Evolutionary conservation across 2,113 vertebrate species (phyloP).

Genomic region (Lamprotornis superbus): DNA sequence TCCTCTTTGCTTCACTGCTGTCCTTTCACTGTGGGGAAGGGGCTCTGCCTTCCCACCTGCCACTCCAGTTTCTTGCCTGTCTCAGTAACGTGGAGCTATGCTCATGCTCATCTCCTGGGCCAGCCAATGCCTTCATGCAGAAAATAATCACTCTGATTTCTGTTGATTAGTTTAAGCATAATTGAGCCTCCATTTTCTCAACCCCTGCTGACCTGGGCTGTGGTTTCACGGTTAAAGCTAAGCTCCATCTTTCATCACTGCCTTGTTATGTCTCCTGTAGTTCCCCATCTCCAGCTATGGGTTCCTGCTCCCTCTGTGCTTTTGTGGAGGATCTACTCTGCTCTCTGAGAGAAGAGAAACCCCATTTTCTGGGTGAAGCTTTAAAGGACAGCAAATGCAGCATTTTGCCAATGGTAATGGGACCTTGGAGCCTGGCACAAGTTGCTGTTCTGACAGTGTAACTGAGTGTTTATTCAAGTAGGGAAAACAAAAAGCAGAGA

Average conservation of each 20-base stretch:
- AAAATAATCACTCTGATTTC: not conserved
- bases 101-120: not conserved
- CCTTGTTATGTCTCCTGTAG: not conserved
- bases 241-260: not conserved
- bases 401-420: not conserved
- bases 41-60: not conserved
- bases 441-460: slow-evolving; percentile 1
- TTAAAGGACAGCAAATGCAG: not conserved
- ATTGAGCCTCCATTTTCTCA: not conserved
- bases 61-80: not conserved
- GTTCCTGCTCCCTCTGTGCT: not conserved
- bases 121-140: not conserved
- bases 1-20: not conserved
- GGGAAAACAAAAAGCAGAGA: slow-evolving; percentile 52
- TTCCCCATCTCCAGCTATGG: not conserved
- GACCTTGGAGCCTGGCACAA: not conserved
- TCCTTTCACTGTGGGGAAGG: not conserved
- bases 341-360: not conserved
- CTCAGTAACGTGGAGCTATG: not conserved
- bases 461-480: slow-evolving; percentile 33
- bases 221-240: not conserved
- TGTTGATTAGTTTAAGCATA: not conserved
- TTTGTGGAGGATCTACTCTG: not conserved
- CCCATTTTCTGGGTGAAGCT: not conserved
- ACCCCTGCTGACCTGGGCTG: not conserved